A percentile compares a stretch with the other conserved stretches of the same genome.
These are phyloP conservation scores for Steinernema khuongi DNA, from an alignment of 1,140 invertebrate genomes.

Conservation along the genomic window DNA sequence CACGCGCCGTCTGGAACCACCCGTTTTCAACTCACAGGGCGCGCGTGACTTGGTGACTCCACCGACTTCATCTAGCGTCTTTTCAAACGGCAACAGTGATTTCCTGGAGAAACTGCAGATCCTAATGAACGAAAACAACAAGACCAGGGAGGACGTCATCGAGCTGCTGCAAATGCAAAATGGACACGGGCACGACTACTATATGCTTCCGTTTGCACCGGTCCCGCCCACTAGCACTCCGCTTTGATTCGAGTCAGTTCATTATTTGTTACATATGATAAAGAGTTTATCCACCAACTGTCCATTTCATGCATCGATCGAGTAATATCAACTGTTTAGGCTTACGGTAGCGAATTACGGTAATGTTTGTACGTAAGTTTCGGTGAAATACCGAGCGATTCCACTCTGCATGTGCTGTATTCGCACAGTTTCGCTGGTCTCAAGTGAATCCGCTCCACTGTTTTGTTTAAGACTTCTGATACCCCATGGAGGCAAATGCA, in stretches of 20 bases:
- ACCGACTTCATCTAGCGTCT: neutral
- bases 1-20: neutral
- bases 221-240: neutral
- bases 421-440: too few relatives aligned
- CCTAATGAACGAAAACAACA: neutral
- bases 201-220: neutral
- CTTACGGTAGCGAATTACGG: too few relatives aligned
- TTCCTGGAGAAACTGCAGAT: neutral
- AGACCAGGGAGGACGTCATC: neutral
- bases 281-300: conserved; percentile 10
- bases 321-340: too few relatives aligned
- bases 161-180: neutral
- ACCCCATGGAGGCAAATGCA: too few relatives aligned
- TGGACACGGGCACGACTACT: neutral
- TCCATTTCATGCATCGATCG: too few relatives aligned
- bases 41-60: neutral
- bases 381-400: too few relatives aligned
- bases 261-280: neutral
- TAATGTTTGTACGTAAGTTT: too few relatives aligned
- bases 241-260: neutral
- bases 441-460: too few relatives aligned
- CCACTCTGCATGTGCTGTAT: too few relatives aligned
- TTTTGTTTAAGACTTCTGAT: too few relatives aligned
- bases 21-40: neutral
- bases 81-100: neutral